A percentile compares a stretch with the other conserved stretches of the same genome.
Evolutionary conservation across 2,113 vertebrate genomes (phyloP).

Genomic region (Amblyornis subalaris): DNA sequence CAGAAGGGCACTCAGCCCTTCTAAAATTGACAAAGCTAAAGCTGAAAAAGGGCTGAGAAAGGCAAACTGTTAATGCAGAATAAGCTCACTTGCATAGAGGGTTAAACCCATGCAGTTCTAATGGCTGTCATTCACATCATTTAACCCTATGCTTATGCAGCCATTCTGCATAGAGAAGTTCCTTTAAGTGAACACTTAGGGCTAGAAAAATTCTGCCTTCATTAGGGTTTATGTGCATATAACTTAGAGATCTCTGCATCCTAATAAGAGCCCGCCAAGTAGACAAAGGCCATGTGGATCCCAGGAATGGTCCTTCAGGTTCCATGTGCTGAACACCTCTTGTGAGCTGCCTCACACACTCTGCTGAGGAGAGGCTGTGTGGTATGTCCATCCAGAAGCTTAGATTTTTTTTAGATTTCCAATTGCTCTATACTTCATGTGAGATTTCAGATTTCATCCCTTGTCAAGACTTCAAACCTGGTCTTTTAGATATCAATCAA

Average conservation of each 20-base stretch:
- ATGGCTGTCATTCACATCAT: background rate
- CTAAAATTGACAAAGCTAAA: background rate
- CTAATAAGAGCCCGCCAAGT: background rate
- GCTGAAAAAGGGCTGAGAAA: conserved; percentile 3
- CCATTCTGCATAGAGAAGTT: background rate
- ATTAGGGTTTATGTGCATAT: background rate
- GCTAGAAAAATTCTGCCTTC: conserved; percentile 35
- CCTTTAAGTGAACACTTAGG: background rate
- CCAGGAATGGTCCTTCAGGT: background rate
- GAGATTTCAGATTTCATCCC: conserved; percentile 62
- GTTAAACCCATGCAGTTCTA: conserved; percentile 1
- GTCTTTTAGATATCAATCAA: conserved; percentile 82
- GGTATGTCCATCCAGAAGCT: background rate
- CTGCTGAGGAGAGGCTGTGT: background rate
- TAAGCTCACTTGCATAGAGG: background rate
- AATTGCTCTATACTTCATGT: background rate
- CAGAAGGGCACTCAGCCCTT: background rate
- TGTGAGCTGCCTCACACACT: background rate
- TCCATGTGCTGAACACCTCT: background rate
- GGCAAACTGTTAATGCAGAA: background rate
- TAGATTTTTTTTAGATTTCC: background rate
- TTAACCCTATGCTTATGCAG: background rate
- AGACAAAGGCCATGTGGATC: background rate
- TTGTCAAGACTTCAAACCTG: conserved; percentile 67
- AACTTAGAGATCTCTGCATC: conserved; percentile 9